Conservation (phyloP, 2,113 vertebrate species). For the Plectropomus leopardus region DNA sequence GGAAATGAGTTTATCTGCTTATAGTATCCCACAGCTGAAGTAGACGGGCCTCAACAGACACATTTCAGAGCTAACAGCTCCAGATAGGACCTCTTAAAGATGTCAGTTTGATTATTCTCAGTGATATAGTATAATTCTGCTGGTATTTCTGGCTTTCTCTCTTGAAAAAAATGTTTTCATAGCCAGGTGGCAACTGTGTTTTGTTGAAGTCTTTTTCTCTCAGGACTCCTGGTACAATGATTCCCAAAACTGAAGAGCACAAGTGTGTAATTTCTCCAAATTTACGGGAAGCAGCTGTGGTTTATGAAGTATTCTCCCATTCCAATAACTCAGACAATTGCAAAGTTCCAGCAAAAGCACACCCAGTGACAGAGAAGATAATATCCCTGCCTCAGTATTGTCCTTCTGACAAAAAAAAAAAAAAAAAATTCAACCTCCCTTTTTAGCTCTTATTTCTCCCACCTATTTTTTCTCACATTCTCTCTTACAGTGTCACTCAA, state of each 20-base stretch:
- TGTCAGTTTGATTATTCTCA: slow-evolving; percentile 5
- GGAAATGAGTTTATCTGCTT: slow-evolving; percentile 18
- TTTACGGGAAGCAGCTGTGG: background rate
- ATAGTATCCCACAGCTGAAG: slow-evolving; percentile 9
- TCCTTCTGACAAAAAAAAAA: background rate
- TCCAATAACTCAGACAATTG: background rate
- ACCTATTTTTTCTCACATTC: background rate
- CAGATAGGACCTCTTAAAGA: slow-evolving; percentile 20
- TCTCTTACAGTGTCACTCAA: background rate
- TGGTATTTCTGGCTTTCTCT: background rate
- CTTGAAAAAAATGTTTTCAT: background rate
- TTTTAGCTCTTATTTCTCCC: slow-evolving; percentile 24
- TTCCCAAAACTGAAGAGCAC: background rate
- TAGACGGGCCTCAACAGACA: slow-evolving; percentile 13
- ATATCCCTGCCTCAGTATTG: background rate
- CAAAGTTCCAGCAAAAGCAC: slow-evolving; percentile 8
- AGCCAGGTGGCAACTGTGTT: background rate
- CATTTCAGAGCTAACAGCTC: slow-evolving; percentile 23
- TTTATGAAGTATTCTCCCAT: background rate
- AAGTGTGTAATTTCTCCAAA: background rate
- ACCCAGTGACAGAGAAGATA: slow-evolving; percentile 1
- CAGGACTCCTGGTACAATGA: background rate
- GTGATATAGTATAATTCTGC: background rate
- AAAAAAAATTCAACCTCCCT: background rate
- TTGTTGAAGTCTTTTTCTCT: background rate